phyloP scores from a whole-genome alignment of 2,888 invertebrate genomes.

The Endotricha flammealis region DNA sequence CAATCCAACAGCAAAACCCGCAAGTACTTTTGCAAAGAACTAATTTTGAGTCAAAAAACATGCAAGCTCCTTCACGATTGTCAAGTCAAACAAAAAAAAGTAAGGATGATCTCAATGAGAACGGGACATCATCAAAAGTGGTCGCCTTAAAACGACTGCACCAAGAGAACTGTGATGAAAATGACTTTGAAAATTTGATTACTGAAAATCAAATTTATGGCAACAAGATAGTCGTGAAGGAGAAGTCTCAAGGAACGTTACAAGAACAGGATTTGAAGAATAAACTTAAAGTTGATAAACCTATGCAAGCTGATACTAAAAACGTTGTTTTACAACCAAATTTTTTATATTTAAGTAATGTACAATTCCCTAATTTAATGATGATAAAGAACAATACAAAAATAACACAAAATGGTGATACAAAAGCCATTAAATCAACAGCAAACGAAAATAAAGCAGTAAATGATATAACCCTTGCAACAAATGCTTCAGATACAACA shows the following conservation, averaged over 20 bases:
- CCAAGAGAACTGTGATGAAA: slow-evolving; percentile 70
- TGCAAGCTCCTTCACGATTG: slow-evolving; percentile 71
- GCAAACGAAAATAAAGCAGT: slow-evolving; percentile 45
- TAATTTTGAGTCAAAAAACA: slow-evolving; percentile 65
- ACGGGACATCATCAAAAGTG: slow-evolving; percentile 56
- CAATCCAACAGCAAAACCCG: slow-evolving; percentile 59
- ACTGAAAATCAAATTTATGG: slow-evolving; percentile 77
- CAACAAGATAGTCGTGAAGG: slow-evolving; percentile 77
- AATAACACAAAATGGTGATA: slow-evolving; percentile 35
- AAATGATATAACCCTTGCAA: slow-evolving; percentile 16
- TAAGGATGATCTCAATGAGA: slow-evolving; percentile 57
- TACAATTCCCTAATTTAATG: slow-evolving; percentile 70
- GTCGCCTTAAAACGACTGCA: slow-evolving; percentile 68
- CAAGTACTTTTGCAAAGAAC: slow-evolving; percentile 59
- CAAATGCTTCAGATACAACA: slow-evolving; percentile 27
- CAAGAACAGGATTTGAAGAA: slow-evolving; percentile 62
- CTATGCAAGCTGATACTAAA: slow-evolving; percentile 42
- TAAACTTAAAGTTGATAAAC: slow-evolving; percentile 41
- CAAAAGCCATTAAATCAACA: slow-evolving; percentile 35
- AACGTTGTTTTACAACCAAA: slow-evolving; percentile 64
- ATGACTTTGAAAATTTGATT: slow-evolving; percentile 75
- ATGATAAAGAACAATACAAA: slow-evolving; percentile 62
- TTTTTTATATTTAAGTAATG: slow-evolving; percentile 65
- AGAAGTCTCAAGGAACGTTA: slow-evolving; percentile 62
- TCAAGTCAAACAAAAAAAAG: slow-evolving; percentile 59